phyloP scores from a whole-genome alignment of 2,113 vertebrate genomes.

The Corydoras maculifer region DNA sequence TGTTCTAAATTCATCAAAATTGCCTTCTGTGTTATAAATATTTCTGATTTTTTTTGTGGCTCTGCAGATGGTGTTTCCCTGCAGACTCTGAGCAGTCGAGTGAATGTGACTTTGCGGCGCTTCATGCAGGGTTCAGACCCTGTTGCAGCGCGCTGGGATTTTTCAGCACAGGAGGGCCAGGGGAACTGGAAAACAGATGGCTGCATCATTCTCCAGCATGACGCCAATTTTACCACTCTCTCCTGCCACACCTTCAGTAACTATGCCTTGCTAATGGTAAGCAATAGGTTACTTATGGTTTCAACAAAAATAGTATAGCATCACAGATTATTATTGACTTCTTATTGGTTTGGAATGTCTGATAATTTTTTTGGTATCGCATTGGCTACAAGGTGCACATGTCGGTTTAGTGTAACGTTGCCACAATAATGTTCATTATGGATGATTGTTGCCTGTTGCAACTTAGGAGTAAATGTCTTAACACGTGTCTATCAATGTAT shows the following conservation, averaged over 20 bases:
- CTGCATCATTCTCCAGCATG: constrained; percentile 79
- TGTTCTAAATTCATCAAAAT: no score
- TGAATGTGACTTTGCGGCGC: constrained; percentile 83
- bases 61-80: constrained; percentile 71
- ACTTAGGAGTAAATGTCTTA: not conserved
- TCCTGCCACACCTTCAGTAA: constrained; percentile 86
- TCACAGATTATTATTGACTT: no score
- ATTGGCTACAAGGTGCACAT: no score
- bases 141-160: constrained; percentile 85
- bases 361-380: no score
- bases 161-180: constrained; percentile 78
- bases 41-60: not conserved
- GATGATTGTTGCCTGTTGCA: no score
- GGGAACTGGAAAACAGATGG: constrained; percentile 90
- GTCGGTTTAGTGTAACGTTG: no score
- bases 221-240: constrained; percentile 87
- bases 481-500: constrained; percentile 8
- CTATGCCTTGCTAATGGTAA: constrained; percentile 92
- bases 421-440: no score
- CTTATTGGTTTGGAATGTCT: no score
- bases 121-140: constrained; percentile 82
- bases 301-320: not conserved
- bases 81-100: constrained; percentile 62
- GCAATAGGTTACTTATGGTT: not conserved
- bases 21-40: no score